Evolutionary conservation across 2,113 vertebrate genomes (phyloP), one percentile per base, ranked within the genome.

Genomic region (Herpailurus yagouaroundi): DNA sequence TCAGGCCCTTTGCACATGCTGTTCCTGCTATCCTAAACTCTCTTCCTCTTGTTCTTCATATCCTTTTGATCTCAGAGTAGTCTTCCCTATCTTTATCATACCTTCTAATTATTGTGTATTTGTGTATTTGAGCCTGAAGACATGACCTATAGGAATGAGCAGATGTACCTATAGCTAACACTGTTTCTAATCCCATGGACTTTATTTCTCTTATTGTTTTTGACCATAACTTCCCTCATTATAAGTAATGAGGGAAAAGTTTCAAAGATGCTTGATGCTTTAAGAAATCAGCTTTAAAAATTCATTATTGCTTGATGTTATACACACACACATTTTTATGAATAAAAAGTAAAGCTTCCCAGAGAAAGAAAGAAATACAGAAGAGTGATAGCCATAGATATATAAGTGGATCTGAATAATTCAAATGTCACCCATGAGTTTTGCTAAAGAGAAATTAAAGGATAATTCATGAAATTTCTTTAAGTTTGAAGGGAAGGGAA

Each of bases 401-500:
- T 13, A 77, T 38, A 93, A 91, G 71, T n/a, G 68, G 48, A 36
- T 6, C 41, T 38, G 27, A 94, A 80, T 66, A 89, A 63, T n/a
- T 74, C 36, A 89, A 89, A 73, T 55, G 52, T 86, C 90, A 66
- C 13, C 55, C n/a, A 33, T 23, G 23, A 95, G 11, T 92, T 92
- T 95, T 2, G 2, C 10, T 57, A n/a, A 80, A 92, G 77, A 92
- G 50, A 87, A 93, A 82, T 94, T 79, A 86, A 92, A 95, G 11
- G 25, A 7, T 48, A 36, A 19, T 66, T 96, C 68, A 41, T 74
- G 64, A n/a, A 82, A 73, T 89, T 86, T 89, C 52, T 86, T 14
- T 66, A 68, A 36, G n/a, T 89, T 96, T 89, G 66, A 93, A 91
- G 71, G 50, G 23, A 95, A 90, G 16, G n/a, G 19, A 74, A 90